Evolutionary conservation across 2,797 vertebrate species (phyloP).

Genomic region (Pseudomugil gertrudae): DNA sequence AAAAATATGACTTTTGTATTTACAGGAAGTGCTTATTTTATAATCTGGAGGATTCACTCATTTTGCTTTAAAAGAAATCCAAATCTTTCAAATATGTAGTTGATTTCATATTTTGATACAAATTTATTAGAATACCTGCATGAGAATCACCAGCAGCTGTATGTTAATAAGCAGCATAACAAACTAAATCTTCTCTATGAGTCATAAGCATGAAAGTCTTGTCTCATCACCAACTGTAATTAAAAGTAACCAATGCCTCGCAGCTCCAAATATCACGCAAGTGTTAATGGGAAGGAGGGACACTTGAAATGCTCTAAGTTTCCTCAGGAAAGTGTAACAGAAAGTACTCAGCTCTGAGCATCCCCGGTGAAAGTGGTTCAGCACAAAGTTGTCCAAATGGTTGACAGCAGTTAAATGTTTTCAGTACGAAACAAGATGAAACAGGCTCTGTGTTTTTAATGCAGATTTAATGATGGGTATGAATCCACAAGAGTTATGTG

Average conservation of each 20-base stretch:
- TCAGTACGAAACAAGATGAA: neutral
- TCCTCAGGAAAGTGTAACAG: conserved; percentile 40
- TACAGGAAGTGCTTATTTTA: neutral
- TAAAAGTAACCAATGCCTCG: conserved; percentile 80
- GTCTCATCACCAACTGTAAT: conserved; percentile 83
- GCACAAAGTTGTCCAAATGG: conserved; percentile 29
- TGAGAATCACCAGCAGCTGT: conserved; percentile 57
- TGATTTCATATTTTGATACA: conserved; percentile 11
- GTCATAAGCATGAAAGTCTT: conserved; percentile 78
- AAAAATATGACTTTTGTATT: neutral
- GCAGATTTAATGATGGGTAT: conserved; percentile 31
- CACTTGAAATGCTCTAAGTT: conserved; percentile 58
- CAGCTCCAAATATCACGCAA: conserved; percentile 70
- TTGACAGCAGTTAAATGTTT: conserved; percentile 19
- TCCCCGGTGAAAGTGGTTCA: conserved; percentile 42
- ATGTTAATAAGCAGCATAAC: conserved; percentile 76
- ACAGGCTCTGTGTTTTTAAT: conserved; percentile 18
- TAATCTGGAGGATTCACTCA: neutral
- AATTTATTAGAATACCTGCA: conserved; percentile 51
- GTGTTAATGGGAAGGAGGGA: conserved; percentile 72
- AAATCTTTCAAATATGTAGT: neutral
- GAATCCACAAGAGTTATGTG: conserved; percentile 25
- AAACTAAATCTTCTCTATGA: conserved; percentile 81
- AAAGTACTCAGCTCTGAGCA: conserved; percentile 14
- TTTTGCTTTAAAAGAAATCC: neutral